Conservation (phyloP, 2,113 vertebrate species). For the Oxyruncus cristatus region DNA sequence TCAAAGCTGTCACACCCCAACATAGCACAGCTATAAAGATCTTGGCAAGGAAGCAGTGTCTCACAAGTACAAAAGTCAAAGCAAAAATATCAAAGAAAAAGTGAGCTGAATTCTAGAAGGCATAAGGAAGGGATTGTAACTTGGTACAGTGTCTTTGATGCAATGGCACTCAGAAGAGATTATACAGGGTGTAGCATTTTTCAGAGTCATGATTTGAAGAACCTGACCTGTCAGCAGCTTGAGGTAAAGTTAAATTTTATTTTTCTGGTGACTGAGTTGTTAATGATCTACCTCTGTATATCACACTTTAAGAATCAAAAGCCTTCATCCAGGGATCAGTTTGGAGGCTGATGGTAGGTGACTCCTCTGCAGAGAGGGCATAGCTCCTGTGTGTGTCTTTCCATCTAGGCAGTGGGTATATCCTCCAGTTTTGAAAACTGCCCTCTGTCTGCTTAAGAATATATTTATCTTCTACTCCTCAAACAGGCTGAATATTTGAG, state of each 20-base stretch:
- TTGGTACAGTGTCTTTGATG: not conserved
- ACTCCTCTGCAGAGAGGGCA: not conserved
- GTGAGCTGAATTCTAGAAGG: not conserved
- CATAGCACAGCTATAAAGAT: not conserved
- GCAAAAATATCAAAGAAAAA: not conserved
- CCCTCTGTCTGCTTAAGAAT: not conserved
- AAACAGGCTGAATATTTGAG: not conserved
- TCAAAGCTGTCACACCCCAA: not conserved
- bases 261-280: not conserved
- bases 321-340: not conserved
- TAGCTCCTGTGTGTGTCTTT: not conserved
- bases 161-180: not conserved
- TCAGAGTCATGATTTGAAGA: not conserved
- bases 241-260: not conserved
- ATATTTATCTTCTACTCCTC: not conserved
- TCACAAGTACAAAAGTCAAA: not conserved
- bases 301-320: not conserved
- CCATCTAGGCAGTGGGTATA: not conserved
- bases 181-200: not conserved
- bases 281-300: not conserved
- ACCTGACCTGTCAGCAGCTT: not conserved
- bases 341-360: not conserved
- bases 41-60: not conserved
- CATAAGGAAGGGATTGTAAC: not conserved
- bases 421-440: not conserved